Evolutionary conservation across 2,113 vertebrate genomes (phyloP), one percentile per base, ranked within the genome.

Genomic region (Corapipo altera): DNA sequence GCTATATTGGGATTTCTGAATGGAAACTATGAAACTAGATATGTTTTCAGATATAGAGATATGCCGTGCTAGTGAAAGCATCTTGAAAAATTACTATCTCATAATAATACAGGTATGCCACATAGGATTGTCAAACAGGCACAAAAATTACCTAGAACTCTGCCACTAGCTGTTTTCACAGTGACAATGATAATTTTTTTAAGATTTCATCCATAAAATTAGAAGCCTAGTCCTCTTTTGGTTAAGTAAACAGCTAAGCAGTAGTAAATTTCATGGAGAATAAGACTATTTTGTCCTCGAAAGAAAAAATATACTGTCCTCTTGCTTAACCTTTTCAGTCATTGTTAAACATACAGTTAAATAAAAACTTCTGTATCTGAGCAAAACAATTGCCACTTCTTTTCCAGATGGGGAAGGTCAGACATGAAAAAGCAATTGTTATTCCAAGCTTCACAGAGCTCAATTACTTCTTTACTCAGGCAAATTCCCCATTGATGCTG

Each of bases 1-100:
- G 48, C 6, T 91, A 82, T 85, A 92, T 22, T 85, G 88, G 57
- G 77, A 95, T 89, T 92, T 93, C 39, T 84, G 62, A 93, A 89
- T 76, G 57, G 77, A 59, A 91, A 52, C 24, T 62, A 70, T 78
- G 37, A 82, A 76, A n/a, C 35, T 90, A 37, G 51, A 9, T 48
- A 35, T 65, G 49, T 90, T 92, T 93, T 44, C 43, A 91, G 43
- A 48, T 80, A 72, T 73, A 44, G 24, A 69, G 41, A 83, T 65
- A 23, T 58, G 49, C 27, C 61, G 32, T 35, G 39, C 9, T 37
- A 91, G 33, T 72, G 54, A 93, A 91, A 85, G 66, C 22, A 81
- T 86, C n/a, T 81, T 83, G 52, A 65, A 92, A 90, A 81, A 58
- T n/a, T 91, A 81, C 43, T 65, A 11, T 75, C 35, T 91, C 11